Conservation (phyloP, 1,140 invertebrate genomes). For the Drosophila lini region DNA sequence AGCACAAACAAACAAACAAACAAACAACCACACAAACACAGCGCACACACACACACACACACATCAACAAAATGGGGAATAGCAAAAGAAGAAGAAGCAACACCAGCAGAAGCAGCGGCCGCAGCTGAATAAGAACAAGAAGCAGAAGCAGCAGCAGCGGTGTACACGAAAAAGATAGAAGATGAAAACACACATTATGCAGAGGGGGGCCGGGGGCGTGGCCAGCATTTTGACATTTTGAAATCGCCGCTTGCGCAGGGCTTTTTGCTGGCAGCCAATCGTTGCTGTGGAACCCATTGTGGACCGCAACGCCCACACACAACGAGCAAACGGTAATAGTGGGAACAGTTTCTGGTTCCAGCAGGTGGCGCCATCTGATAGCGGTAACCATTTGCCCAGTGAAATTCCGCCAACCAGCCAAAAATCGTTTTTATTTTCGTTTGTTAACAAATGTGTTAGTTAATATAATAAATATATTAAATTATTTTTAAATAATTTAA, state of each 20-base stretch:
- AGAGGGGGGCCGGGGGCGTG: neutral
- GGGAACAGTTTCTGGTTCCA: slow-evolving; percentile 10
- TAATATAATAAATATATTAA: neutral
- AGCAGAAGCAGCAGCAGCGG: slow-evolving; percentile 9
- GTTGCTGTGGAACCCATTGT: neutral
- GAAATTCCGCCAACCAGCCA: neutral
- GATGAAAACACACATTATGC: slow-evolving; percentile 15
- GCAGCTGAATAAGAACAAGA: slow-evolving; percentile 5
- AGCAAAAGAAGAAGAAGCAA: slow-evolving; percentile 14
- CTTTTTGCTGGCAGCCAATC: slow-evolving; percentile 1
- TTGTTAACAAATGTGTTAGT: too few species aligned
- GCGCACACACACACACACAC: slow-evolving; percentile 14
- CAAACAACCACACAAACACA: slow-evolving; percentile 41
- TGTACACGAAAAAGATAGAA: slow-evolving; percentile 17
- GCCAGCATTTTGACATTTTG: slow-evolving; percentile 26
- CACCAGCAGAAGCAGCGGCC: neutral
- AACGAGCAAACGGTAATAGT: slow-evolving; percentile 9
- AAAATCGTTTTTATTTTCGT: neutral
- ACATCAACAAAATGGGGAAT: slow-evolving; percentile 54
- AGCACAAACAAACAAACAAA: slow-evolving; percentile 74
- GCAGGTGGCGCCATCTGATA: neutral
- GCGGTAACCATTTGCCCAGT: neutral
- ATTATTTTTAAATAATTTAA: neutral
- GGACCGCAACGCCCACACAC: slow-evolving; percentile 24
- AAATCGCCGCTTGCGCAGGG: slow-evolving; percentile 10